Base-by-base conservation (phyloP, 1,140 invertebrate species). In the Drosophila carrolli region DNA sequence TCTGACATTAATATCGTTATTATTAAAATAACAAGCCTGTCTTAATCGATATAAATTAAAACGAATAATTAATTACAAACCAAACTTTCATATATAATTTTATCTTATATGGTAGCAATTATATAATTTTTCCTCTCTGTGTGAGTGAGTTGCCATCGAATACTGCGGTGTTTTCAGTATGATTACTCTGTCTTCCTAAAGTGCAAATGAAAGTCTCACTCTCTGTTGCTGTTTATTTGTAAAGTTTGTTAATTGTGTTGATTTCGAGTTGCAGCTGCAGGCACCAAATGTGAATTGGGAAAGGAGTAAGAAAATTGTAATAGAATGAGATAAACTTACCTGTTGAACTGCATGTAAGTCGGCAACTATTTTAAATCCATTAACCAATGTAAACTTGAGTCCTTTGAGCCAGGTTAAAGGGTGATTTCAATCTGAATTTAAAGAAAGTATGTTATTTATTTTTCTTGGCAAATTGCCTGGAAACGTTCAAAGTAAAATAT, bases 201-300 rank as follows among this genome's bases (percentile, higher is more conserved):
- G 72, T 75, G 72, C 60, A 75, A 75, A 75, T 67, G 73, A 75
- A 75, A 63, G 44, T 54, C 54, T 58, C 71, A 61, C 68, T 38
- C 29, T 19, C 29, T 51, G 23, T 32, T 41, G 46, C 47, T 32
- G 57, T 19, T 44, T 59, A 40, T 66, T 48, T 47, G 62, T 40
- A 75, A 68, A 68, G 54, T 68, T 75, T 56, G 74, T 77, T 77
- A 77, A 77, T 78, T 78, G 75, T 71, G 73, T 75, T 76, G 73
- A 77, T 76, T 77, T 78, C 48, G 72, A 46, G 61, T 66, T 53
- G 48, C 60, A 19, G 60, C 73, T 62, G 35, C 53, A 51, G 65
- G 63, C 55, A n/a, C 54, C 63, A 71, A 68, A 47, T 70, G 51
- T 51, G 16, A 50, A 50, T 57, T 57, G 51, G n/a, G 29, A 8